These are phyloP conservation scores for Dasypus novemcinctus DNA, from an alignment of 2,113 vertebrate genomes.

Conservation along the genomic window DNA sequence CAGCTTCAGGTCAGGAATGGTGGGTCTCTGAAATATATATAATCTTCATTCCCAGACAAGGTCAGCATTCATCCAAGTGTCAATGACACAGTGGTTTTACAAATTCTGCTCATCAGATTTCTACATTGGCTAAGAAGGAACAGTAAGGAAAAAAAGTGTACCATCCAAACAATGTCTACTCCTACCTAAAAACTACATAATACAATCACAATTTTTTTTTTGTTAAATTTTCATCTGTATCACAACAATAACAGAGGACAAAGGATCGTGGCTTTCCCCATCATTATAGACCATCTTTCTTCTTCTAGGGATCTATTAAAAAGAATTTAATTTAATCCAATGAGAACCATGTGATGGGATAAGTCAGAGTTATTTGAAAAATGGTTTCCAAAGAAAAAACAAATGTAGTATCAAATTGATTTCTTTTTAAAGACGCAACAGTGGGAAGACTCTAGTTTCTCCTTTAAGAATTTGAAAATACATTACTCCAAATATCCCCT, in stretches of 20 bases:
- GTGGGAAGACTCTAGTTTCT: background rate
- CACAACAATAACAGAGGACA: background rate
- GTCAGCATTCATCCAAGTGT: slow-evolving; percentile 56
- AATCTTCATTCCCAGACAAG: too few relatives aligned
- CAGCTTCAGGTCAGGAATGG: background rate
- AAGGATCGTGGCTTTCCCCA: slow-evolving; percentile 56
- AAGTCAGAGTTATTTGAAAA: slow-evolving; percentile 67
- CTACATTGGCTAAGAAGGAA: slow-evolving; percentile 49
- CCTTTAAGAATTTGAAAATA: background rate
- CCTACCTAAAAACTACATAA: background rate
- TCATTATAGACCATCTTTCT: background rate
- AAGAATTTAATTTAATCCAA: too few relatives aligned
- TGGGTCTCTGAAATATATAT: too few relatives aligned
- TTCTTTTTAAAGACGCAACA: too few relatives aligned
- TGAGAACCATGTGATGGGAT: slow-evolving; percentile 15
- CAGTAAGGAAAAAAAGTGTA: background rate
- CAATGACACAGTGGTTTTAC: slow-evolving; percentile 64
- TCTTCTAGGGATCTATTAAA: too few relatives aligned
- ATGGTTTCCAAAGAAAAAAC: too few relatives aligned
- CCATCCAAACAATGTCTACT: background rate
- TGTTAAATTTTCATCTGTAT: slow-evolving; percentile 12
- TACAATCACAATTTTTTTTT: background rate
- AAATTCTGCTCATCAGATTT: slow-evolving; percentile 62
- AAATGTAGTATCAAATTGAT: too few relatives aligned
- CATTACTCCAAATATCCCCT: background rate